Conservation (phyloP, 1,140 invertebrate species). For the Charaxes varanes region DNA sequence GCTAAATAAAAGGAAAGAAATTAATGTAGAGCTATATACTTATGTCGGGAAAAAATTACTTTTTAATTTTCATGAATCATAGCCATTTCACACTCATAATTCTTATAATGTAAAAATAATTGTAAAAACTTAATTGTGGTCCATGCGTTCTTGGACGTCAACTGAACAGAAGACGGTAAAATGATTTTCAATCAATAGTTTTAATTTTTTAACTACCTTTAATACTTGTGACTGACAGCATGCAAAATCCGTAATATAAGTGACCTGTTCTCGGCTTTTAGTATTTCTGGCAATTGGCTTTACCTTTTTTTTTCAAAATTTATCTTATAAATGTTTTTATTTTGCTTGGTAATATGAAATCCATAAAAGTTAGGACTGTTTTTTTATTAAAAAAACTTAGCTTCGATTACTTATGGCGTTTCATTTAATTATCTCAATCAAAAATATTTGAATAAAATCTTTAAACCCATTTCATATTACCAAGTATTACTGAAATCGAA, state of each 20-base stretch:
- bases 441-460: neutral
- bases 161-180: constrained; percentile 71
- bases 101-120: neutral
- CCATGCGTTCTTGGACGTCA: constrained; percentile 57
- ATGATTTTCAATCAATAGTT: constrained; percentile 54
- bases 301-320: constrained; percentile 50
- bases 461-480: constrained; percentile 22
- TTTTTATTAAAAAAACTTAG: neutral
- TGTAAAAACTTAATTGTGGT: constrained; percentile 20
- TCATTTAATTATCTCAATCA: neutral
- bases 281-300: constrained; percentile 63
- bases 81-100: no score
- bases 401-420: no score
- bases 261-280: constrained; percentile 54
- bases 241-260: constrained; percentile 51
- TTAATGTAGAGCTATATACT: no score
- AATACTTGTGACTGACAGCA: constrained; percentile 69
- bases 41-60: no score
- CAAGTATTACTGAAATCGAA: constrained; percentile 19
- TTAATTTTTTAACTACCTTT: constrained; percentile 42
- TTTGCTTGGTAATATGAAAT: constrained; percentile 18
- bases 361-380: neutral
- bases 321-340: constrained; percentile 18
- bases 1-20: no score
- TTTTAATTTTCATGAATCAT: no score